Evolutionary conservation across 2,797 vertebrate species (phyloP), one percentile per base, ranked within the genome.

Genomic region (Tapera naevia): DNA sequence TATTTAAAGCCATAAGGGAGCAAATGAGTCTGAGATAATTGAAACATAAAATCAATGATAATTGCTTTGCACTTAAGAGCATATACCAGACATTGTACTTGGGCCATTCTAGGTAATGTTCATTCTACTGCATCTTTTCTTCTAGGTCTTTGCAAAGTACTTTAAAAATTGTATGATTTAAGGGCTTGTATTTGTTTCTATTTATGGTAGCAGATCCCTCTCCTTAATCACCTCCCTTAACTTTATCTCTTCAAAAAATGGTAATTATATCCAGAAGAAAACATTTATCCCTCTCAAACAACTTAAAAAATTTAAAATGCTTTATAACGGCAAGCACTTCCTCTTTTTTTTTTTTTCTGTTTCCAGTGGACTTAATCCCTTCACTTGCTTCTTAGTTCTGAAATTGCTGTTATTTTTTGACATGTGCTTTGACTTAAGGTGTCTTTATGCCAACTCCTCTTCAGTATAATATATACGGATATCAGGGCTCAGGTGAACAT

Each of bases 41-140:
- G 85, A 91, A 93, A 91, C 35, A 84, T 89, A 93, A 93, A 89
- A 89, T 54, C 62, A 92, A 73, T 79, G 43, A 58, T 86, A 88
- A 94, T 79, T 53, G 35, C 39, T 79, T 79, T 89, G 17, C 45
- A 66, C 39, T 91, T 92, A 92, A 72, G 24, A 86, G 21, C 28
- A 18, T 60, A 83, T 60, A 32, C 33, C 43, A 79, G 56, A 41
- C 8, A 66, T 79, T 89, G 72, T 75, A 3, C 23, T 57, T 58
- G 12, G 75, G 45, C n/a, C 66, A 70, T 41, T 78, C 57, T 65
- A 75, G 61, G 32, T 58, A 93, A 81, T 62, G 10, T 4, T 94
- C 27, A 64, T 62, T 79, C 56, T 78, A 27, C 46, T 84, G 35
- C 25, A 32, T 75, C 35, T 93, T 78, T 72, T 70, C 32, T 80